Percentiles rank a stretch among this genome's conserved stretches.
Conservation (phyloP, 2,113 vertebrate species). For the Myrmophylax atrothorax region DNA sequence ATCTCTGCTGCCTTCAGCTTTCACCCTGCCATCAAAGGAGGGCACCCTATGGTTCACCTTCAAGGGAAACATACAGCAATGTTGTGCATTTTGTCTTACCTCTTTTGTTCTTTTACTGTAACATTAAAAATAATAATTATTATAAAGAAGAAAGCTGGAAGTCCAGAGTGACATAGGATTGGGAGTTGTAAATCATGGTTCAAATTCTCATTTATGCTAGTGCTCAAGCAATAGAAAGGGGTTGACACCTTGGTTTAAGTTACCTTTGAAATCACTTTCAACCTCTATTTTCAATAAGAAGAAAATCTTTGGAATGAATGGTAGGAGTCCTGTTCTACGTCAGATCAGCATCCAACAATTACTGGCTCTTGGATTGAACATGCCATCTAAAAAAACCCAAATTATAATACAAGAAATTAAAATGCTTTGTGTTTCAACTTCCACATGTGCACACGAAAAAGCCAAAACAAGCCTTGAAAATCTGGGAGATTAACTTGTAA, state of each 20-base stretch:
- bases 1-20: not conserved
- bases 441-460: not conserved
- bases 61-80: not conserved
- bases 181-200: not conserved
- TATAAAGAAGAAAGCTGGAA: not conserved
- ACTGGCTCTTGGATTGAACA: not conserved
- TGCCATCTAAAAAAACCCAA: not conserved
- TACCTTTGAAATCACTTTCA: not conserved
- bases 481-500: not conserved
- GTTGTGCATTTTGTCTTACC: not conserved
- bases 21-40: not conserved
- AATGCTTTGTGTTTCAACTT: not conserved
- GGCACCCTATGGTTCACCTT: not conserved
- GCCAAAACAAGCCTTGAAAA: not conserved
- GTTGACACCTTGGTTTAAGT: not conserved
- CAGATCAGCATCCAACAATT: not conserved
- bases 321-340: not conserved
- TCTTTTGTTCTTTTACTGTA: not conserved
- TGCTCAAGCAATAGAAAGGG: not conserved
- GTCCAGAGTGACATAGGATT: not conserved
- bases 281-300: not conserved
- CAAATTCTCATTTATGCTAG: not conserved
- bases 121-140: not conserved
- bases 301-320: not conserved
- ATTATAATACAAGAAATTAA: not conserved